These are phyloP conservation scores for Eumaeus atala DNA, from an alignment of 1,140 invertebrate genomes.

Conservation along the genomic window DNA sequence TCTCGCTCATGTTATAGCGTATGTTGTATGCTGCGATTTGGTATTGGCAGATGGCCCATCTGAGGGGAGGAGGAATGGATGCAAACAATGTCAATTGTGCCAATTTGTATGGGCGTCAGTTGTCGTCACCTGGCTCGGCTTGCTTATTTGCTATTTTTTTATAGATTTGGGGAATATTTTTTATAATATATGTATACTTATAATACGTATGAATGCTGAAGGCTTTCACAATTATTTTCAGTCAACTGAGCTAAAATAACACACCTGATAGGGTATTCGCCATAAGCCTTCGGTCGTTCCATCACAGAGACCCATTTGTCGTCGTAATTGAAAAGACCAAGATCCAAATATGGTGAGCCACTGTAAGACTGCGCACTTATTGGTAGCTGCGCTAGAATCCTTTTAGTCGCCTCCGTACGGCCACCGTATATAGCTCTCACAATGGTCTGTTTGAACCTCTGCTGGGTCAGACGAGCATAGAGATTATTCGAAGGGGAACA, in stretches of 20 bases:
- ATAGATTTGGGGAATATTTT: no score
- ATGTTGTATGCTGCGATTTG: no score
- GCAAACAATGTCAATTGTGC: no score
- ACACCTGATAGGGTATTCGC: conserved; percentile 94
- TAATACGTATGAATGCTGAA: no score
- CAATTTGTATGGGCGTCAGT: no score
- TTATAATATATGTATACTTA: no score
- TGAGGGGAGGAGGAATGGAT: no score
- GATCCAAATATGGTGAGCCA: conserved; percentile 93
- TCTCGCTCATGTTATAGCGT: no score
- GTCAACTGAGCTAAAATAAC: conserved; percentile 4
- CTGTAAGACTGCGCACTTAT: conserved; percentile 96
- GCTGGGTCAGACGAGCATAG: conserved; percentile 81
- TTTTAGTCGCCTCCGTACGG: conserved; percentile 89
- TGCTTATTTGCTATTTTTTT: no score
- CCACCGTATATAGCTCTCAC: conserved; percentile 90
- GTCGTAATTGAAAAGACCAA: conserved; percentile 95
- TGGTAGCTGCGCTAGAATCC: conserved; percentile 92
- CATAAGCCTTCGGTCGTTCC: conserved; percentile 95
- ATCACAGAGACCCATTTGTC: conserved; percentile 97
- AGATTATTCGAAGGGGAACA: conserved; percentile 95
- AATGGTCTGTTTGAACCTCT: conserved; percentile 91
- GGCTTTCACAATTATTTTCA: no score
- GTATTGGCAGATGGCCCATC: no score
- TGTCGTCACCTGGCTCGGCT: no score